Evolutionary conservation across 30 jellyfish, hydroid and myxozoan genomes (phyloP).

Genomic region (Hydractinia symbiolongicarpus): DNA sequence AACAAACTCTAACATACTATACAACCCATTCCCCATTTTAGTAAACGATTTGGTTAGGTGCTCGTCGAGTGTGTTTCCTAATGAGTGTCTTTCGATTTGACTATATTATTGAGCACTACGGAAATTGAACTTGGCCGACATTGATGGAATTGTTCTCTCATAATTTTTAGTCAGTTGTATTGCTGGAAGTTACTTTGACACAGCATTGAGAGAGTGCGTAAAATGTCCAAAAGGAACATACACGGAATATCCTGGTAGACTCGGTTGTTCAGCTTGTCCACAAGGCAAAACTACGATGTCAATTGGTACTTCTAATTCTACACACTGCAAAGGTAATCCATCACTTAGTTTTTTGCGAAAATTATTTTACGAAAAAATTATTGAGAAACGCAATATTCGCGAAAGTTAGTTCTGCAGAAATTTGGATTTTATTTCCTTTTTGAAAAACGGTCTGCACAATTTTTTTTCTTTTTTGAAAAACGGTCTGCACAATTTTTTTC

Average conservation of each 20-base stretch:
- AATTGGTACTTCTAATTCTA: slow-evolving; percentile 63
- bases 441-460: too few species aligned
- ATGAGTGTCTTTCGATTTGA: background rate
- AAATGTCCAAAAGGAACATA: slow-evolving; percentile 92
- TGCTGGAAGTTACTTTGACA: slow-evolving; percentile 78
- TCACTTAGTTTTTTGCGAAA: background rate
- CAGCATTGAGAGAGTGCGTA: slow-evolving; percentile 40
- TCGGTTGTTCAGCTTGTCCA: slow-evolving; percentile 91
- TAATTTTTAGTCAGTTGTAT: slow-evolving; percentile 67
- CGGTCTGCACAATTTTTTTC: too few species aligned
- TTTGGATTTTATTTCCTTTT: too few species aligned
- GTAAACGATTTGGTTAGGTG: too few species aligned
- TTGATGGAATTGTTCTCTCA: background rate
- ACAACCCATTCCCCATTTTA: too few species aligned
- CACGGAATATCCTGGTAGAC: slow-evolving; percentile 76
- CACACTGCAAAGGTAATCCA: slow-evolving; percentile 77
- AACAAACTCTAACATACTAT: too few species aligned
- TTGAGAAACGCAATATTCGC: too few species aligned
- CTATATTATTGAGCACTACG: too few species aligned
- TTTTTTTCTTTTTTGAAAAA: too few species aligned
- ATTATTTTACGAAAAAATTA: too few species aligned
- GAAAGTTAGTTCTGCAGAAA: too few species aligned
- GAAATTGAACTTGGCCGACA: too few species aligned
- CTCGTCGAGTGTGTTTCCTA: background rate
- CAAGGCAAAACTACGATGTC: slow-evolving; percentile 75